Conservation (phyloP, 2,888 invertebrate genomes). For the Zele albiditarsus region DNA sequence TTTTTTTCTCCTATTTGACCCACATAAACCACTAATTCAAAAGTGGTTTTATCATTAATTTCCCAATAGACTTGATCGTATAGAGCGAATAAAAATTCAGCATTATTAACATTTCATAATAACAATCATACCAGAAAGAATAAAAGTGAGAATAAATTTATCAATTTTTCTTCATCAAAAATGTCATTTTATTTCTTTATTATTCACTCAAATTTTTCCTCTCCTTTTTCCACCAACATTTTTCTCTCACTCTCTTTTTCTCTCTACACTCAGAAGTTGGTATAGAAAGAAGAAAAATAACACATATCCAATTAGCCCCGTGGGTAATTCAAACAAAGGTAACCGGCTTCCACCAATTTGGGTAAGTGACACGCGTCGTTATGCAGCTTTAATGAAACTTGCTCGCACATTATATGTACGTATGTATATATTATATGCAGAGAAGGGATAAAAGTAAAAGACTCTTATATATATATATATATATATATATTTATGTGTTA, state of each 20-base stretch:
- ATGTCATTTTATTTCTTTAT: too few relatives aligned
- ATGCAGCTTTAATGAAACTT: slow-evolving; percentile 36
- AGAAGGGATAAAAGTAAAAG: slow-evolving; percentile 4
- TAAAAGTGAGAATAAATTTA: background rate
- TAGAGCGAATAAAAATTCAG: background rate
- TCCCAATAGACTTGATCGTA: slow-evolving; percentile 1
- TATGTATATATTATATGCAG: slow-evolving; percentile 11
- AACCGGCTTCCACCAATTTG: slow-evolving; percentile 33
- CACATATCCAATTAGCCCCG: slow-evolving; percentile 36
- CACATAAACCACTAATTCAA: too few relatives aligned
- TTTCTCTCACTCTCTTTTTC: background rate
- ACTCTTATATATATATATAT: background rate
- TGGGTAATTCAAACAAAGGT: slow-evolving; percentile 35
- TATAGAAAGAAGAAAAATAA: slow-evolving; percentile 12
- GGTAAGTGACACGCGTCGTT: slow-evolving; percentile 36
- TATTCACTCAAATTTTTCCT: background rate
- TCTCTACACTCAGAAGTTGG: slow-evolving; percentile 2
- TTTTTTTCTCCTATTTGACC: background rate
- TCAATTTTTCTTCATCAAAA: too few relatives aligned
- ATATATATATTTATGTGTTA: background rate
- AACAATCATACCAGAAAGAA: background rate
- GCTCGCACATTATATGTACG: background rate
- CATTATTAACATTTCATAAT: background rate
- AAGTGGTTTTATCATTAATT: background rate
- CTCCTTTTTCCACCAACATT: background rate